A percentile compares a stretch with the other conserved stretches of the same genome.
phyloP scores from a whole-genome alignment of 2,888 invertebrate genomes.

The Hydrotaea cyrtoneurina region DNA sequence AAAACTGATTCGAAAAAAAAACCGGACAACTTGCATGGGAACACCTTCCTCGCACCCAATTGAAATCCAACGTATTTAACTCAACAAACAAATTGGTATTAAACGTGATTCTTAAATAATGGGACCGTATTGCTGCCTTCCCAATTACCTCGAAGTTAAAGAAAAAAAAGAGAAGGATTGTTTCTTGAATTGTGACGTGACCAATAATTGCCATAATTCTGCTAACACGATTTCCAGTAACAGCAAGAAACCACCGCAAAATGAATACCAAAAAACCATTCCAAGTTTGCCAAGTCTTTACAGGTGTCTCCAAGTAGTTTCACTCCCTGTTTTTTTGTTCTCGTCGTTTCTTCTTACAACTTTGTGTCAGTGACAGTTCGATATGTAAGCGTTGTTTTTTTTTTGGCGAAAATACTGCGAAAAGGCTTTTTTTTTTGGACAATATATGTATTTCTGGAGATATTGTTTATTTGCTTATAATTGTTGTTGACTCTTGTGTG shows the following conservation, averaged over 20 bases:
- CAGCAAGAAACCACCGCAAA: conserved; percentile 64
- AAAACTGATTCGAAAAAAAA: no score
- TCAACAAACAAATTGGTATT: conserved; percentile 60
- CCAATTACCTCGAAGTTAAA: neutral
- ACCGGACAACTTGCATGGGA: neutral
- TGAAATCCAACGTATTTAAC: conserved; percentile 35
- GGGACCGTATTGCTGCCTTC: conserved; percentile 45
- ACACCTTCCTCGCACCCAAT: conserved; percentile 32
- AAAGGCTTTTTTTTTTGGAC: conserved; percentile 40
- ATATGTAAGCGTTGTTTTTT: conserved; percentile 74
- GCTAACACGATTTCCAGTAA: conserved; percentile 65
- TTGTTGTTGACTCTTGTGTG: conserved; percentile 60
- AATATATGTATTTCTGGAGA: conserved; percentile 47
- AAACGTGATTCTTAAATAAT: conserved; percentile 66
- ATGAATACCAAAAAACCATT: neutral
- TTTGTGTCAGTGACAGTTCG: conserved; percentile 79
- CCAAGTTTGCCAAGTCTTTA: conserved; percentile 33
- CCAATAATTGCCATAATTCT: conserved; percentile 77
- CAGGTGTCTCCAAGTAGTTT: conserved; percentile 58
- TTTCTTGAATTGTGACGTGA: conserved; percentile 72
- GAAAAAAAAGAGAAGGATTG: conserved; percentile 52
- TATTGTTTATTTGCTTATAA: conserved; percentile 64
- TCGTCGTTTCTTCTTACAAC: conserved; percentile 46
- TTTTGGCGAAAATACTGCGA: conserved; percentile 41
- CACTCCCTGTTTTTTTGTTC: conserved; percentile 21